phyloP scores from a whole-genome alignment of 1,140 invertebrate species.

The Micrasema longulum region DNA sequence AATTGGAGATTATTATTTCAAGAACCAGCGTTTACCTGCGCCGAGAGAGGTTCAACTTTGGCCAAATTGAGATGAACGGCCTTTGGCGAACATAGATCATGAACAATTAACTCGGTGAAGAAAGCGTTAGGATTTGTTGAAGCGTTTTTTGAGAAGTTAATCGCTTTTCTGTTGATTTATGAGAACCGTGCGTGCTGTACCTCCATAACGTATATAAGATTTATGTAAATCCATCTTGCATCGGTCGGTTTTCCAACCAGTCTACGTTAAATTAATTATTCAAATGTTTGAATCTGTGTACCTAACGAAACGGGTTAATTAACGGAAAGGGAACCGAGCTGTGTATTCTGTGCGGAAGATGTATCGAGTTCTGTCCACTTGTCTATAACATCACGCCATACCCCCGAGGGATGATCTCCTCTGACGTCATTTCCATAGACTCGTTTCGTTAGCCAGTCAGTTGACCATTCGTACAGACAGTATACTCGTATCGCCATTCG shows the following conservation, averaged over 20 bases:
- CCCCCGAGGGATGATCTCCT: no score
- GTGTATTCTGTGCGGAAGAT: no score
- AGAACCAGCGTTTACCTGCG: slow-evolving; percentile 21
- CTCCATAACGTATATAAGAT: slow-evolving; percentile 43
- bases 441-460: no score
- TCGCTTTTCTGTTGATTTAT: slow-evolving; percentile 50
- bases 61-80: slow-evolving; percentile 48
- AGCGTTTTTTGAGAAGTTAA: slow-evolving; percentile 50
- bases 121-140: slow-evolving; percentile 42
- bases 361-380: no score
- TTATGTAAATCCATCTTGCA: slow-evolving; percentile 45
- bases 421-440: no score
- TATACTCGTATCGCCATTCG: no score
- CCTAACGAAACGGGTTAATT: slow-evolving; percentile 24
- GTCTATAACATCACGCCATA: no score
- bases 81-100: slow-evolving; percentile 48
- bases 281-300: slow-evolving; percentile 8
- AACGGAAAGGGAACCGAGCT: no score
- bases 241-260: slow-evolving; percentile 13
- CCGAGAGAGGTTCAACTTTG: slow-evolving; percentile 4
- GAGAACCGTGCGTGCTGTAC: slow-evolving; percentile 42
- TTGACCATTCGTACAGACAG: no score
- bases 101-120: slow-evolving; percentile 43
- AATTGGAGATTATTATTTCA: slow-evolving; percentile 40
- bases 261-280: slow-evolving; percentile 30